These are phyloP conservation scores for Hirudo medicinalis DNA, from an alignment of 1,140 invertebrate species.

Conservation along the genomic window DNA sequence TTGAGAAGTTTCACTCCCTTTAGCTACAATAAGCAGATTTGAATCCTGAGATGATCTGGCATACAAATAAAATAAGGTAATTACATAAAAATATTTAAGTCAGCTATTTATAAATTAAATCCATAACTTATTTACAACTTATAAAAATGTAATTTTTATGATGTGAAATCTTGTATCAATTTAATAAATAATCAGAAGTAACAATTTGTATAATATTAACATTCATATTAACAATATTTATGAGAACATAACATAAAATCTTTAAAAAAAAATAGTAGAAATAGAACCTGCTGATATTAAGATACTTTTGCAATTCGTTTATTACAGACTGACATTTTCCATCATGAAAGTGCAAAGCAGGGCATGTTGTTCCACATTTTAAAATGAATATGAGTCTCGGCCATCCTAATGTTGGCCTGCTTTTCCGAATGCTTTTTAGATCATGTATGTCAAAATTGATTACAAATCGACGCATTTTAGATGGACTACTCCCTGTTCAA, in stretches of 20 bases:
- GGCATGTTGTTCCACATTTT: conserved; percentile 57
- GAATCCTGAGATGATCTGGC: no score
- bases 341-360: conserved; percentile 69
- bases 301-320: conserved; percentile 41
- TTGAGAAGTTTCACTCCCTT: no score
- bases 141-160: no score
- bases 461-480: conserved; percentile 32
- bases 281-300: conserved; percentile 40
- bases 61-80: no score
- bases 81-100: background rate
- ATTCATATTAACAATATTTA: no score
- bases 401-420: conserved; percentile 35
- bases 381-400: conserved; percentile 41
- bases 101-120: background rate
- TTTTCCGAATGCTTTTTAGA: conserved; percentile 42
- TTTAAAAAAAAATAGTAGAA: conserved; percentile 22
- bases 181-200: no score
- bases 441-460: conserved; percentile 42
- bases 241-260: conserved; percentile 3
- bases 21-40: no score
- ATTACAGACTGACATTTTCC: conserved; percentile 68
- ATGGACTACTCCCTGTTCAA: conserved; percentile 20
- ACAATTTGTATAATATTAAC: no score
- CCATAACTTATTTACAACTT: no score
- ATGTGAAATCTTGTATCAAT: no score